These are phyloP conservation scores for Echinometra lucunter DNA, from an alignment of 53 echinoderm and acorn worm genomes.

Conservation along the genomic window DNA sequence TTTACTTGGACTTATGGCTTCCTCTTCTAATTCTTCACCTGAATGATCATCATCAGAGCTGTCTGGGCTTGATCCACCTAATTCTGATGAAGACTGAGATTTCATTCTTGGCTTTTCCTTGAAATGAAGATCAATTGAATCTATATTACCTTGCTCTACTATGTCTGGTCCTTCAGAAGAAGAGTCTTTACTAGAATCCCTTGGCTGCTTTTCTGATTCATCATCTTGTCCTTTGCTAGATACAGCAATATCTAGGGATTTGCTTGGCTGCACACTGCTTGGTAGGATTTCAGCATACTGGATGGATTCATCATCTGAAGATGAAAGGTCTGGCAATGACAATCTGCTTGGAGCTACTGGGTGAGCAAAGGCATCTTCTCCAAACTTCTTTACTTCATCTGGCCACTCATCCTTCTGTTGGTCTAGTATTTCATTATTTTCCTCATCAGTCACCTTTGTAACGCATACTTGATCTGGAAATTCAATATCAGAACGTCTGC, in stretches of 20 bases:
- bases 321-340: constrained; percentile 43
- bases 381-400: neutral
- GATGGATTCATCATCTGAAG: constrained; percentile 43
- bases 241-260: constrained; percentile 9
- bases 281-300: constrained; percentile 61
- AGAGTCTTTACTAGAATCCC: neutral
- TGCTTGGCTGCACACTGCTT: constrained; percentile 2
- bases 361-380: neutral
- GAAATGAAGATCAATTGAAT: neutral
- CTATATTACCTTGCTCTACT: constrained; percentile 23
- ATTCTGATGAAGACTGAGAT: neutral
- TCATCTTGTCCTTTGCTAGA: constrained; percentile 32
- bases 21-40: neutral
- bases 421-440: neutral
- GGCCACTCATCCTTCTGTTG: constrained; percentile 22
- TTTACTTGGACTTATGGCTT: neutral
- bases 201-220: neutral
- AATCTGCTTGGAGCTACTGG: neutral
- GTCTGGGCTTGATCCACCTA: neutral
- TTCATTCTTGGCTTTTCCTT: neutral
- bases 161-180: neutral
- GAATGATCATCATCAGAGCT: neutral
- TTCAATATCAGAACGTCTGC: constrained; percentile 1
- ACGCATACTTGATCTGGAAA: neutral
- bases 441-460: neutral